Evolutionary conservation across 2,797 vertebrate genomes (phyloP).

Genomic region (Hephaestus fuliginosus): DNA sequence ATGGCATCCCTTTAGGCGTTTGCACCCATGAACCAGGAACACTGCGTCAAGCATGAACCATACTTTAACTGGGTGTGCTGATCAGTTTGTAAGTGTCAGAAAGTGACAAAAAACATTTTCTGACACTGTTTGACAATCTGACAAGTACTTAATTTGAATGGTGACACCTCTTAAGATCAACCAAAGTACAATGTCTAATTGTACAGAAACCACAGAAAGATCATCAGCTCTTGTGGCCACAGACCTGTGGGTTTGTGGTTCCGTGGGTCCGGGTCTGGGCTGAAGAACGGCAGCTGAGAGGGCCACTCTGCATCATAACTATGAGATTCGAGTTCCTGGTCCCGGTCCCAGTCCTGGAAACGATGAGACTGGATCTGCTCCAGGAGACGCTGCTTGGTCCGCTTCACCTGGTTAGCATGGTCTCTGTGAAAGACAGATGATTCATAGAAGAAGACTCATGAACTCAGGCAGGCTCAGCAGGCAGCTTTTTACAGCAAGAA

Average conservation of each 20-base stretch:
- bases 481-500: neutral
- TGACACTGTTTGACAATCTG: neutral
- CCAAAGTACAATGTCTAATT: neutral
- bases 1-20: no score
- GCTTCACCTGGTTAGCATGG: conserved; percentile 87
- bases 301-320: conserved; percentile 83
- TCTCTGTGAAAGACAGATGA: conserved; percentile 81
- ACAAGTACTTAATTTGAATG: neutral
- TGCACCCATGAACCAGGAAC: no score
- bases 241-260: conserved; percentile 72
- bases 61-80: neutral
- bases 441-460: neutral
- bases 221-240: neutral
- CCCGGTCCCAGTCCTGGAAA: conserved; percentile 91
- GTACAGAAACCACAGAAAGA: neutral
- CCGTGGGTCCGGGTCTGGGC: conserved; percentile 87
- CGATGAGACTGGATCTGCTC: conserved; percentile 90
- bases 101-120: neutral
- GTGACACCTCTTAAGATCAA: neutral
- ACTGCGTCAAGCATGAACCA: neutral
- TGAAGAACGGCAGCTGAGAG: conserved; percentile 84
- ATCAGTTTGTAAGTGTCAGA: neutral
- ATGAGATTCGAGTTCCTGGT: conserved; percentile 87
- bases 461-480: neutral
- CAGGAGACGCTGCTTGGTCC: conserved; percentile 87